Conservation (phyloP, 2,888 invertebrate species). For the Lepidonotus clava region DNA sequence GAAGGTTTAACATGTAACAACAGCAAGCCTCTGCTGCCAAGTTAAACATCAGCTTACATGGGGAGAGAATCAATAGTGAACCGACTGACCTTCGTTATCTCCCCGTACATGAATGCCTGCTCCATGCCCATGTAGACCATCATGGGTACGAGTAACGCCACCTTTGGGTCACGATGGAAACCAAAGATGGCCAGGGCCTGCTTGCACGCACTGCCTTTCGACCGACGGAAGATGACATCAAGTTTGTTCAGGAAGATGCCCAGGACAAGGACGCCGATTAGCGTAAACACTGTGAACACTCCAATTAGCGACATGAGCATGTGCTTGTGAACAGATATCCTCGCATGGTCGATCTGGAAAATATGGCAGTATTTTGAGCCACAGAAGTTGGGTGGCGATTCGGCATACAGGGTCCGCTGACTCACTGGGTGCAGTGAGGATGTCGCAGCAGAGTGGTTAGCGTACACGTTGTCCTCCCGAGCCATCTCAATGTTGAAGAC, state of each 20-base stretch:
- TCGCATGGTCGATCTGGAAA: conserved; percentile 60
- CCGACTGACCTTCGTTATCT: conserved; percentile 74
- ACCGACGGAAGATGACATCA: conserved; percentile 63
- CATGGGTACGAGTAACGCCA: conserved; percentile 70
- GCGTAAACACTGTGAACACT: conserved; percentile 67
- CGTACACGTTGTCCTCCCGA: not conserved
- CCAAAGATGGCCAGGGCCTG: conserved; percentile 65
- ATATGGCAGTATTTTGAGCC: conserved; percentile 71
- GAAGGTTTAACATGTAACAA: no score
- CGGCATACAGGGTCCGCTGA: not conserved
- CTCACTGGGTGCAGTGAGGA: not conserved
- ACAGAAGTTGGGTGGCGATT: conserved; percentile 62
- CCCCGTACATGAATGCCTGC: conserved; percentile 75
- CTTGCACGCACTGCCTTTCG: conserved; percentile 47
- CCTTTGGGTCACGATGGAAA: conserved; percentile 69
- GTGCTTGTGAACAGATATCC: conserved; percentile 50
- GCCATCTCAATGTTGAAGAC: conserved; percentile 66
- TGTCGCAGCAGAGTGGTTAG: not conserved
- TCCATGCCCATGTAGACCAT: conserved; percentile 72
- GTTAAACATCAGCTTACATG: no score
- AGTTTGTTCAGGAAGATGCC: conserved; percentile 72
- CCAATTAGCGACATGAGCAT: conserved; percentile 69
- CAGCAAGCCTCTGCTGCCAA: no score
- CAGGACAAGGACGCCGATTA: conserved; percentile 69
- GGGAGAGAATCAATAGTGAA: no score